phyloP scores from a whole-genome alignment of 2,797 vertebrate genomes.

The Gallinago solitaria region DNA sequence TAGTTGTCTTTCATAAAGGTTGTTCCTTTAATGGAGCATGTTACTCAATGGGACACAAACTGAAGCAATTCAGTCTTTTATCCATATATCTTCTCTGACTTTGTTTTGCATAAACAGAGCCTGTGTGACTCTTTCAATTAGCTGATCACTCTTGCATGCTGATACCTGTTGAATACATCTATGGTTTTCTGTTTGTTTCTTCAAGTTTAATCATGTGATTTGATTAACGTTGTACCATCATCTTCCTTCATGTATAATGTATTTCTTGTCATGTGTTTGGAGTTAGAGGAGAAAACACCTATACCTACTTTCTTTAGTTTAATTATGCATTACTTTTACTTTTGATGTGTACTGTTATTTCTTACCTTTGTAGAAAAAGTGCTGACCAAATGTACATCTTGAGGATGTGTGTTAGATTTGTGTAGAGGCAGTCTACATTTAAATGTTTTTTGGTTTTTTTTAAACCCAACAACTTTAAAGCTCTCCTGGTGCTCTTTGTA shows the following conservation, averaged over 20 bases:
- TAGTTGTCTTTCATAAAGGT: not conserved
- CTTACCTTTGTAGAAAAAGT: not conserved
- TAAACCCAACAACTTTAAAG: not conserved
- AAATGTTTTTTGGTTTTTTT: not conserved
- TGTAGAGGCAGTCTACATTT: not conserved
- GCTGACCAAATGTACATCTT: not conserved
- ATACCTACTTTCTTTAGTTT: not conserved
- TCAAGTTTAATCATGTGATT: not conserved
- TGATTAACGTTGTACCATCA: not conserved
- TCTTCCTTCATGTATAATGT: not conserved
- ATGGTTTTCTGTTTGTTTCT: not conserved
- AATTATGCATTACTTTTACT: not conserved
- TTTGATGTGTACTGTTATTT: not conserved
- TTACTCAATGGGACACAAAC: not conserved
- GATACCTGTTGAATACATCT: not conserved
- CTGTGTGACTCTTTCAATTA: not conserved
- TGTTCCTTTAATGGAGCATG: not conserved
- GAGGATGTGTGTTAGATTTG: not conserved
- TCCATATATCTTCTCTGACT: not conserved
- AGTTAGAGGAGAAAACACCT: not conserved
- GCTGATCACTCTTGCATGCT: not conserved
- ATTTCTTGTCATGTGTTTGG: not conserved
- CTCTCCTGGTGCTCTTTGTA: not conserved
- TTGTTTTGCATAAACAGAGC: not conserved
- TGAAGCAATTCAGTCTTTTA: not conserved